Evolutionary conservation across 2,113 vertebrate genomes (phyloP).

Genomic region (Solea solea): DNA sequence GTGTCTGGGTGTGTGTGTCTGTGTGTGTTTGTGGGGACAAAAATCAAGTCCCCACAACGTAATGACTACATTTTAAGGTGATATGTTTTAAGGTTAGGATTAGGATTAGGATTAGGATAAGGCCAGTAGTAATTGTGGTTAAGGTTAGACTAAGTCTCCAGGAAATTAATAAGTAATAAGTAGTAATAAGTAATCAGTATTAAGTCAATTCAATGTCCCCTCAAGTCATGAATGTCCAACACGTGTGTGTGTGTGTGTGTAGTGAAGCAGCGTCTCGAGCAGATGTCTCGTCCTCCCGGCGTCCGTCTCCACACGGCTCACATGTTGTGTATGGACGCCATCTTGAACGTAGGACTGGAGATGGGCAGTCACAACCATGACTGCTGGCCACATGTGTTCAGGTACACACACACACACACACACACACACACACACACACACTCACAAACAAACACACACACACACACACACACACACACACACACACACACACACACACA

Average conservation of each 20-base stretch:
- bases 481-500: too few species aligned
- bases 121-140: too few species aligned
- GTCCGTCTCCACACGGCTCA: constrained; percentile 74
- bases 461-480: not conserved
- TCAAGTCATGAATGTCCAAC: not conserved
- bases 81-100: too few species aligned
- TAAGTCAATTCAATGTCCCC: too few species aligned
- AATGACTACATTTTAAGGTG: too few species aligned
- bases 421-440: constrained; percentile 9
- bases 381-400: constrained; percentile 76
- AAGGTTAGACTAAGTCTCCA: too few species aligned
- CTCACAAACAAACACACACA: not conserved
- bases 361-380: constrained; percentile 77
- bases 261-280: constrained; percentile 76
- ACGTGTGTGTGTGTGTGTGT: constrained; percentile 14
- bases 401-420: constrained; percentile 51
- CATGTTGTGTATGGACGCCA: constrained; percentile 76
- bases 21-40: too few species aligned
- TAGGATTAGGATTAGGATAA: too few species aligned
- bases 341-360: constrained; percentile 74
- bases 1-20: too few species aligned
- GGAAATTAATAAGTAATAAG: too few species aligned
- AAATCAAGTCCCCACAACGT: too few species aligned
- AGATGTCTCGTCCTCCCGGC: constrained; percentile 59
- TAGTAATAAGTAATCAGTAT: too few species aligned